Evolutionary conservation across 2,888 invertebrate species (phyloP).

Genomic region (Molorchus minor): DNA sequence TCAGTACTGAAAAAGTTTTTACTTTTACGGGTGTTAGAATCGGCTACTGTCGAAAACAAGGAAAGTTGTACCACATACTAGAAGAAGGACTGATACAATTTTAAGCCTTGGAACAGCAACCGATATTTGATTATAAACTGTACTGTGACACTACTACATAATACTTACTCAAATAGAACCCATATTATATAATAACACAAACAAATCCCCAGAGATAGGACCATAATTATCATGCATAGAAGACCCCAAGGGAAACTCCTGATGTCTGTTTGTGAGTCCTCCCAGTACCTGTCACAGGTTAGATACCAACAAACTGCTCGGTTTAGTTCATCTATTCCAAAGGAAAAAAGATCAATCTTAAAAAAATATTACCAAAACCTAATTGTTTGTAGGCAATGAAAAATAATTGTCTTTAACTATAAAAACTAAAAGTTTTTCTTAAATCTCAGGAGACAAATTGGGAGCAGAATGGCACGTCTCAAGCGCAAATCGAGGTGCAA

Average conservation of each 20-base stretch:
- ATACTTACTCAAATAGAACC: slow-evolving; percentile 89
- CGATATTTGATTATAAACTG: slow-evolving; percentile 34
- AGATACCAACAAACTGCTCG: slow-evolving; percentile 91
- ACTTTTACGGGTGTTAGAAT: slow-evolving; percentile 37
- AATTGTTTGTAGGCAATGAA: too few species aligned
- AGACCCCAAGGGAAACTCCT: slow-evolving; percentile 85
- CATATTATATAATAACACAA: slow-evolving; percentile 93
- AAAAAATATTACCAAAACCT: too few species aligned
- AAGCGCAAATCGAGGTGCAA: too few species aligned
- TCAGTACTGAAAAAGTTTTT: slow-evolving; percentile 67
- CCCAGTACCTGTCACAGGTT: slow-evolving; percentile 93
- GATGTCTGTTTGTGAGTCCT: slow-evolving; percentile 78
- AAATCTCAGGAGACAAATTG: too few species aligned
- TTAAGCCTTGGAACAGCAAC: slow-evolving; percentile 21
- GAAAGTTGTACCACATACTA: not conserved
- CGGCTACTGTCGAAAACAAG: slow-evolving; percentile 27
- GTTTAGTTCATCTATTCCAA: slow-evolving; percentile 90
- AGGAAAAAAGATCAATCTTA: slow-evolving; percentile 33
- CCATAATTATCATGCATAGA: slow-evolving; percentile 79
- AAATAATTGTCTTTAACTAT: too few species aligned
- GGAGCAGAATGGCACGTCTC: too few species aligned
- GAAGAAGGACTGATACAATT: not conserved
- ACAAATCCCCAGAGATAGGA: slow-evolving; percentile 83
- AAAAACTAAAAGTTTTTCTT: too few species aligned
- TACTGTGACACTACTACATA: not conserved